Conservation (phyloP, 2,888 invertebrate genomes). For the Incurvaria masculella region DNA sequence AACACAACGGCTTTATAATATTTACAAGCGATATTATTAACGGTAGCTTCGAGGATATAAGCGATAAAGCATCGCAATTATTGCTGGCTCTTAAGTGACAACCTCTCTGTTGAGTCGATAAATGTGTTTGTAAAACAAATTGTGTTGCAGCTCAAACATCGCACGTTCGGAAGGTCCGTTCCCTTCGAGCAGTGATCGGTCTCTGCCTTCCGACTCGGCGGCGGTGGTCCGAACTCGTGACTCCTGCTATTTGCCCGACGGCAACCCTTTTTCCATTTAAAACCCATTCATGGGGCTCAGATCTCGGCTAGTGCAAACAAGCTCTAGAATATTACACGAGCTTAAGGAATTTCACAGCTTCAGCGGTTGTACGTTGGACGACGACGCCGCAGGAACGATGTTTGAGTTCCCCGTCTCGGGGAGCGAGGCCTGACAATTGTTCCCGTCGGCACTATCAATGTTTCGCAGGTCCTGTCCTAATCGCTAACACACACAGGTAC, state of each 20-base stretch:
- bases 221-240: background rate
- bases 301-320: conserved; percentile 54
- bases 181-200: conserved; percentile 15
- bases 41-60: background rate
- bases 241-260: conserved; percentile 46
- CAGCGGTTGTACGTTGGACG: too few species aligned
- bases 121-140: conserved; percentile 4
- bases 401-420: too few species aligned
- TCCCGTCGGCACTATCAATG: too few species aligned
- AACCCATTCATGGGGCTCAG: conserved; percentile 46
- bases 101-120: conserved; percentile 13
- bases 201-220: too few species aligned
- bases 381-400: too few species aligned
- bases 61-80: background rate
- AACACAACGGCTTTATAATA: conserved; percentile 45
- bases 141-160: conserved; percentile 16
- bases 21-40: conserved; percentile 41
- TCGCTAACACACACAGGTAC: background rate
- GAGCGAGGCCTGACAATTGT: too few species aligned
- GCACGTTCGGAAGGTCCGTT: conserved; percentile 11
- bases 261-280: conserved; percentile 52
- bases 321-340: conserved; percentile 49
- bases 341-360: conserved; percentile 55
- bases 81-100: conserved; percentile 1
- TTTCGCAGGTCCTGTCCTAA: background rate